phyloP scores from a whole-genome alignment of 2,113 vertebrate genomes.

The Lanius ludovicianus region DNA sequence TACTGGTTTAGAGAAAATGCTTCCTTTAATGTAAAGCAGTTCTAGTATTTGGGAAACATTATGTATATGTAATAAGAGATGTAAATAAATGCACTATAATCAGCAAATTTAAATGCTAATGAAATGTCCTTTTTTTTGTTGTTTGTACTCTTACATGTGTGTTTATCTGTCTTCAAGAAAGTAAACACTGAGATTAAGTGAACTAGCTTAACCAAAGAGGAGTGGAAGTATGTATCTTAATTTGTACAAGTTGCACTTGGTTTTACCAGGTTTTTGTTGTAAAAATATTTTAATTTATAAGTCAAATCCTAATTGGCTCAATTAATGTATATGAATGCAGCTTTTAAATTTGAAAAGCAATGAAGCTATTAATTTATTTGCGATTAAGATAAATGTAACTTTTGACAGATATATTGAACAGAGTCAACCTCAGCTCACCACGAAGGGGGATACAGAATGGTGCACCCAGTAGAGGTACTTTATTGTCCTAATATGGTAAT shows the following conservation, averaged over 20 bases:
- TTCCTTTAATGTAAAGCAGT: neutral
- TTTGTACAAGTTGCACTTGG: neutral
- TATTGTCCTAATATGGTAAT: conserved; percentile 64
- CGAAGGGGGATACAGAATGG: conserved; percentile 79
- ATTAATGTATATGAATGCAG: neutral
- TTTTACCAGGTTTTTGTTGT: neutral
- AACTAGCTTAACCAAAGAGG: neutral
- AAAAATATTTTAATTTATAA: neutral
- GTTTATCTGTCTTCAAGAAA: neutral
- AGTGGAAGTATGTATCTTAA: neutral
- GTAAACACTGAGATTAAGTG: neutral
- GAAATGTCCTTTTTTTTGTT: neutral
- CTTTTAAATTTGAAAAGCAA: conserved; percentile 28
- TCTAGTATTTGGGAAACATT: neutral
- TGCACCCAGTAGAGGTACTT: conserved; percentile 77
- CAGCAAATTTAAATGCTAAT: neutral
- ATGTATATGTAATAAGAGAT: neutral
- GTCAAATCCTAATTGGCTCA: neutral
- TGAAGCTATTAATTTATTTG: conserved; percentile 17
- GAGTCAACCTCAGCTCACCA: conserved; percentile 75
- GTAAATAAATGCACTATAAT: neutral
- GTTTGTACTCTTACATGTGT: neutral
- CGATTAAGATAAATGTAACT: conserved; percentile 62
- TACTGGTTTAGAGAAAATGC: neutral
- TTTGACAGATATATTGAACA: conserved; percentile 82